Percentiles rank a stretch among this genome's conserved stretches.
These are phyloP conservation scores for Balaenoptera acutorostrata DNA, from an alignment of 2,113 vertebrate genomes.

Conservation along the genomic window DNA sequence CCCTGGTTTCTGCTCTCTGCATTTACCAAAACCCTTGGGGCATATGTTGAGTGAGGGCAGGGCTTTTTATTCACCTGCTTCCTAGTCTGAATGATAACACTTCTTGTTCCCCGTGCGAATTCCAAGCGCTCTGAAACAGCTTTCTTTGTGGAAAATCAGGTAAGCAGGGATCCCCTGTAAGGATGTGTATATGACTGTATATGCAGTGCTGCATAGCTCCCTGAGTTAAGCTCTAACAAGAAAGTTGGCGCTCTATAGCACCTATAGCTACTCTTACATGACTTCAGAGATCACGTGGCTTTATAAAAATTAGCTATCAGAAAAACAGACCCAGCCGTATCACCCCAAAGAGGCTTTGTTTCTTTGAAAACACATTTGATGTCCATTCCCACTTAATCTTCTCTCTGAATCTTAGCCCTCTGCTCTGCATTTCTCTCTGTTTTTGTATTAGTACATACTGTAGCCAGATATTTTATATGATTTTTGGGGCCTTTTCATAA, in stretches of 20 bases:
- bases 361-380: neutral
- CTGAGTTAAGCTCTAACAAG: neutral
- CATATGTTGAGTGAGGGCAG: neutral
- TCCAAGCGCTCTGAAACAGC: neutral
- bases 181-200: neutral
- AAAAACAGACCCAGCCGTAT: neutral
- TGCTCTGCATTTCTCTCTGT: neutral
- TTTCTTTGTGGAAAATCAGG: neutral
- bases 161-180: neutral
- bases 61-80: conserved; percentile 3
- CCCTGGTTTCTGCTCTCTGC: neutral
- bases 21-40: neutral
- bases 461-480: neutral
- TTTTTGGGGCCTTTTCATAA: neutral
- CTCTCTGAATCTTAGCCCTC: neutral
- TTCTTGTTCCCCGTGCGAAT: neutral
- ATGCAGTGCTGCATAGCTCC: neutral
- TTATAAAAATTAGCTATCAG: neutral
- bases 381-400: neutral
- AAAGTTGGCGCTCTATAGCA: neutral
- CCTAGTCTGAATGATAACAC: neutral
- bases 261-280: neutral
- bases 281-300: neutral
- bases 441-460: neutral
- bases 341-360: neutral